These are phyloP conservation scores for Sicus ferrugineus DNA, from an alignment of 2,888 invertebrate species.

Conservation along the genomic window DNA sequence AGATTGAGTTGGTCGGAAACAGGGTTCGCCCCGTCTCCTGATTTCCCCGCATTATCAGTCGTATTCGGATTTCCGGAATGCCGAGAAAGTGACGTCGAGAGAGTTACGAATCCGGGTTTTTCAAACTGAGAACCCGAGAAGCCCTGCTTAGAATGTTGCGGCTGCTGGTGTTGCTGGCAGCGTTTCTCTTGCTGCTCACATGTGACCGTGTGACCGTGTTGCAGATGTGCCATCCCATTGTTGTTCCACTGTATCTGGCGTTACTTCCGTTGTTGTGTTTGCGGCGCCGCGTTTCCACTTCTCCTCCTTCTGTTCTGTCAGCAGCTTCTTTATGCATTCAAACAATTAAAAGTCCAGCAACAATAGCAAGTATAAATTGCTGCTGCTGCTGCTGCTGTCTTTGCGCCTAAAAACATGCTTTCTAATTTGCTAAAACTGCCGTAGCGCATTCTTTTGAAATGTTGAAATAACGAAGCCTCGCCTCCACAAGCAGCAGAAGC, in stretches of 20 bases:
- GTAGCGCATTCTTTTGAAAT: slow-evolving; percentile 10
- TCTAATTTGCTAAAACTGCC: slow-evolving; percentile 14
- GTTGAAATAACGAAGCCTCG: slow-evolving; percentile 22
- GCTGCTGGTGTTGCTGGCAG: neutral
- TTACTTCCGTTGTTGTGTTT: neutral
- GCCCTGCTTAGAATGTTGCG: slow-evolving; percentile 12
- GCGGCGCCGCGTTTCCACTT: neutral
- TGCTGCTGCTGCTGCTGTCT: neutral
- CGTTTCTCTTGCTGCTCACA: slow-evolving; percentile 14
- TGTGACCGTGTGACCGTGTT: neutral
- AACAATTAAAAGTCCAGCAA: slow-evolving; percentile 23
- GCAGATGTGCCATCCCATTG: slow-evolving; percentile 40
- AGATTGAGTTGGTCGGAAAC: too few relatives aligned
- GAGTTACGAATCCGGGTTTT: too few relatives aligned
- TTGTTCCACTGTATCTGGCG: neutral
- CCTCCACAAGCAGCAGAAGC: slow-evolving; percentile 6
- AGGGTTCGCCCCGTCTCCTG: too few relatives aligned
- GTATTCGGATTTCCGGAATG: too few relatives aligned
- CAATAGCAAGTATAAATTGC: slow-evolving; percentile 5
- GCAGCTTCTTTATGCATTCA: neutral
- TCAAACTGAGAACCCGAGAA: neutral
- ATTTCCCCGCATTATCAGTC: too few relatives aligned
- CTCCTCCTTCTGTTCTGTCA: neutral
- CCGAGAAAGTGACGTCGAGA: too few relatives aligned
- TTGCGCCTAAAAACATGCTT: slow-evolving; percentile 16